These are phyloP conservation scores for Benthosema pterotum DNA, from an alignment of 2,797 vertebrate genomes.

Conservation along the genomic window DNA sequence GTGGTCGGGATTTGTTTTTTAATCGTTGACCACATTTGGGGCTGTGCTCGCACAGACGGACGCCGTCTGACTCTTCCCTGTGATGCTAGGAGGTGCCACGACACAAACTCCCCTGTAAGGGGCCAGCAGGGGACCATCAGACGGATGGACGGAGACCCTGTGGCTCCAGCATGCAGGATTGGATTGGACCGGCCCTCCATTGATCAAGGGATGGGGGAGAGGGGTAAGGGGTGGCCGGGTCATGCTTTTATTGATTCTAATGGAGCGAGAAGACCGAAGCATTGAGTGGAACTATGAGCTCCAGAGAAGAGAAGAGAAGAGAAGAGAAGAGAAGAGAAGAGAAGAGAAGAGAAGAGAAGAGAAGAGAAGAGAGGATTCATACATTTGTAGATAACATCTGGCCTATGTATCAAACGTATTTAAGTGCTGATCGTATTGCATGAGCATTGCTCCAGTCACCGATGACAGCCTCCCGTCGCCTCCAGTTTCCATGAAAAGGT, in stretches of 20 bases:
- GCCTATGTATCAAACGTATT: too few species aligned
- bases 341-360: conserved; percentile 3
- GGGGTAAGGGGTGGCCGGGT: conserved; percentile 60
- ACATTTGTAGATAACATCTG: too few species aligned
- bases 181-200: conserved; percentile 58
- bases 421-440: too few species aligned
- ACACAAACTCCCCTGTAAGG: too few species aligned
- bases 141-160: conserved; percentile 25
- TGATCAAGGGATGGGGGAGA: conserved; percentile 59
- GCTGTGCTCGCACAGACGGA: too few species aligned
- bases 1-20: too few species aligned
- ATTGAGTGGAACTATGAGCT: conserved; percentile 38
- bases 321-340: conserved; percentile 2
- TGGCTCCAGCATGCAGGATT: conserved; percentile 37
- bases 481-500: too few species aligned
- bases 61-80: too few species aligned
- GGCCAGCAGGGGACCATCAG: conserved; percentile 4
- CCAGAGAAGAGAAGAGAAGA: conserved; percentile 16
- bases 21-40: too few species aligned
- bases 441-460: too few species aligned
- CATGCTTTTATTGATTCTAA: conserved; percentile 69
- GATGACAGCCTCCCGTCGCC: too few species aligned
- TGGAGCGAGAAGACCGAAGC: conserved; percentile 34
- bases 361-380: background rate
- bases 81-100: too few species aligned